Percentiles rank a stretch among this genome's conserved stretches.
phyloP scores from a whole-genome alignment of 2,113 vertebrate genomes.

The Chascanopsetta lugubris region DNA sequence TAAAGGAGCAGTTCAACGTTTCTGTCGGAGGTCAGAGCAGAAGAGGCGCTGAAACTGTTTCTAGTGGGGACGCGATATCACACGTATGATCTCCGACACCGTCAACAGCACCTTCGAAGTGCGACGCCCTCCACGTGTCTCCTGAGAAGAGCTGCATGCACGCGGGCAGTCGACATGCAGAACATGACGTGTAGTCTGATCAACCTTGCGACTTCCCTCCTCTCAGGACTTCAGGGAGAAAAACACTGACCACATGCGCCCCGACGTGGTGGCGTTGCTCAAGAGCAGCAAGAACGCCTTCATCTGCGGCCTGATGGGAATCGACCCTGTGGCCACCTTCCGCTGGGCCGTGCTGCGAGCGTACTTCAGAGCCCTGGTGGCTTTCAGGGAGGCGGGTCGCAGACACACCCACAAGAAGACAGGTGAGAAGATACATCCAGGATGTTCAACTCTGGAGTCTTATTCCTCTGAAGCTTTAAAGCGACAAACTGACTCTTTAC shows the following conservation, averaged over 20 bases:
- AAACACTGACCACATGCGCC: slow-evolving; percentile 98
- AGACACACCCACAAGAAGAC: slow-evolving; percentile 67
- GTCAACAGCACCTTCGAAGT: no score
- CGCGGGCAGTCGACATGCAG: no score
- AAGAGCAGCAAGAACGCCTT: slow-evolving; percentile 95
- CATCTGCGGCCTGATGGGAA: slow-evolving; percentile 92
- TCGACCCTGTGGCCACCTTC: slow-evolving; percentile 93
- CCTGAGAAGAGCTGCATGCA: no score
- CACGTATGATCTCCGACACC: no score
- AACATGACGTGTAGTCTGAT: no score
- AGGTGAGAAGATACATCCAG: slow-evolving; percentile 44
- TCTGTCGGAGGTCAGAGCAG: no score
- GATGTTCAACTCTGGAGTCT: no score
- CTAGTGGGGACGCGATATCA: neutral
- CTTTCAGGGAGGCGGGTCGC: slow-evolving; percentile 86
- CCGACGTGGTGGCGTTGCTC: slow-evolving; percentile 95
- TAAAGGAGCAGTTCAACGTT: neutral
- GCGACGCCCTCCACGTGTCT: no score
- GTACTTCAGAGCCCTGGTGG: slow-evolving; percentile 91
- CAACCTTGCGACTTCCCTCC: slow-evolving; percentile 8
- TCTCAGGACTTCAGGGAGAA: slow-evolving; percentile 97
- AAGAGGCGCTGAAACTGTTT: no score
- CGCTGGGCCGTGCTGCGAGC: slow-evolving; percentile 95
- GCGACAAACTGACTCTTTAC: no score
- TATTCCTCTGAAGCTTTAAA: no score